Percentiles rank a stretch among this genome's conserved stretches.
Evolutionary conservation across 2,113 vertebrate species (phyloP).

Genomic region (Tinamus guttatus): DNA sequence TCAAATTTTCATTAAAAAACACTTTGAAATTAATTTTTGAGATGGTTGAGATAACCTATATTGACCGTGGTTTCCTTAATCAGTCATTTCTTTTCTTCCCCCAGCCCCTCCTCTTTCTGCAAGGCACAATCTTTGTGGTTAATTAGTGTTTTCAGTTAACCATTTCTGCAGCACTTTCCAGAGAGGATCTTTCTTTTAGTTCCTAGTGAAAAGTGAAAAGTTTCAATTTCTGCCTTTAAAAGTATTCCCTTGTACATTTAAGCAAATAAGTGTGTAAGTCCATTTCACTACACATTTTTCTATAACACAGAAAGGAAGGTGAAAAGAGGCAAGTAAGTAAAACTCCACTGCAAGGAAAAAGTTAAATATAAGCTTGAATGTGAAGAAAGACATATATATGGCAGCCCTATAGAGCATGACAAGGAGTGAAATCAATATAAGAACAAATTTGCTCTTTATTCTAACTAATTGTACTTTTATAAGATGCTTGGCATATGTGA

Average conservation of each 20-base stretch:
- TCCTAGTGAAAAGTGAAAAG: not conserved
- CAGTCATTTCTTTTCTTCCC: not conserved
- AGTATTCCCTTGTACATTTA: not conserved
- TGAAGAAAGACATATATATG: not conserved
- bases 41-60: not conserved
- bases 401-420: not conserved
- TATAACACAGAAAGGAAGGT: not conserved
- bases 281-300: not conserved
- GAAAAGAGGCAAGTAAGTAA: not conserved
- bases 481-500: constrained; percentile 27
- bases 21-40: not conserved
- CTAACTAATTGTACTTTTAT: constrained; percentile 50
- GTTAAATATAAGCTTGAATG: not conserved
- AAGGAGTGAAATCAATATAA: constrained; percentile 18
- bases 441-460: constrained; percentile 19
- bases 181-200: accelerated
- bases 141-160: not conserved
- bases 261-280: not conserved
- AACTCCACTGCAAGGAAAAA: not conserved
- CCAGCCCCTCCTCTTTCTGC: not conserved
- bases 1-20: not conserved
- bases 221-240: not conserved
- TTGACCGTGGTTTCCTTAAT: not conserved
- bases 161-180: not conserved
- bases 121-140: not conserved